Base-by-base conservation (phyloP, 2,888 invertebrate species). In the Dysmachus trigonus region DNA sequence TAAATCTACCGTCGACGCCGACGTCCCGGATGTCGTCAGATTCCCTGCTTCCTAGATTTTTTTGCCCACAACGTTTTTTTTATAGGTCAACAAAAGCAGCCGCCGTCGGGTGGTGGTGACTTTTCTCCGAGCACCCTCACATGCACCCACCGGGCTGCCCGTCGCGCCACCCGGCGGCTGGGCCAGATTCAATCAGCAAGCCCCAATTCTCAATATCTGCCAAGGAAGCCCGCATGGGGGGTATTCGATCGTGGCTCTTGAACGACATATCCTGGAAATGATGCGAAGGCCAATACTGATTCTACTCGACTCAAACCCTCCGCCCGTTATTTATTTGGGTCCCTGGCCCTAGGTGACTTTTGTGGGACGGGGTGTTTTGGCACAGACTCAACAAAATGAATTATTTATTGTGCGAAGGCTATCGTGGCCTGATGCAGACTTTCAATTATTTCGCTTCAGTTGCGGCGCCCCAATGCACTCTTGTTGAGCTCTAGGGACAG, bases 311-410 rank as follows among this genome's bases (percentile, higher is more conserved):
- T 27, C 13, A 33, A 79, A 79, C 47, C n/a, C n/a, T 47, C 18
- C n/a, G 47, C 6, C 6, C 30, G 51, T 27, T 51, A 51, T 31
- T 38, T 41, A 41, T 47, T 31, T 51, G 38, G 51, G 27, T 41
- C 7, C 6, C 47, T n/a, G 47, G 47, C 47, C 47, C 51, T 79
- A 8, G 51, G 79, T 79, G 79, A n/a, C 27, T 51, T 51, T 53
- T n/a, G n/a, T n/a, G n/a, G 15, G 41, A n/a, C 53, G 35, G 62
- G 18, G 31, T 53, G 18, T 81, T 79, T 81, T 81, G 81, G 81
- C 81, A 81, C 53, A 31, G 62, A 62, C 81, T 81, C 81, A 81
- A 81, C n/a, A 27, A 53, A 31, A 53, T 62, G 81, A 81, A 81
- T 81, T 51, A 62, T 62, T 81, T 81, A 81, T 81, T 81, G 53